Evolutionary conservation across 2,113 vertebrate genomes (phyloP).

Genomic region (Xyliphius kryptos): DNA sequence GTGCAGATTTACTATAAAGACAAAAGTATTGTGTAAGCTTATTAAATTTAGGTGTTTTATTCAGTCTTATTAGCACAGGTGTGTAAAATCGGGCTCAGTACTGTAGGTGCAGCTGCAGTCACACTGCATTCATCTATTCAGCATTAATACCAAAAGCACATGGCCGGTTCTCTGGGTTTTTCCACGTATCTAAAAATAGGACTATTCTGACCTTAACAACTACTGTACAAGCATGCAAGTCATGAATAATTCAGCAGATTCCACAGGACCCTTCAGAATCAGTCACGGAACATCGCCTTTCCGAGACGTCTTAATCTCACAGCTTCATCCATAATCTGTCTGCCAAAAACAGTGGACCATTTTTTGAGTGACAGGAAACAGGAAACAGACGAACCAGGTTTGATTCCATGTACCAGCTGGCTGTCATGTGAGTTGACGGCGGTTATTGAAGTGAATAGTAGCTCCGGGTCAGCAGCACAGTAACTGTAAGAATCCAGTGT

Average conservation of each 20-base stretch:
- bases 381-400: conserved; percentile 33
- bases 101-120: too few species aligned
- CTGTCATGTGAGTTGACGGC: conserved; percentile 51
- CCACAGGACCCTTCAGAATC: conserved; percentile 29
- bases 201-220: conserved; percentile 42
- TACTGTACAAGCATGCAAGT: conserved; percentile 31
- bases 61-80: too few species aligned
- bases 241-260: conserved; percentile 43
- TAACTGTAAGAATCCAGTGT: too few species aligned
- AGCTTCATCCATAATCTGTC: conserved; percentile 12
- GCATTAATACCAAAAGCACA: too few species aligned
- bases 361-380: not conserved
- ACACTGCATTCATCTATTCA: too few species aligned
- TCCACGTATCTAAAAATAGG: conserved; percentile 38
- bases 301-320: conserved; percentile 31
- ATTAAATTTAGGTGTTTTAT: too few species aligned
- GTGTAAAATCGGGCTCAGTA: too few species aligned
- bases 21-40: too few species aligned
- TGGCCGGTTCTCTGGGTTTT: not conserved
- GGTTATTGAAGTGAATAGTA: conserved; percentile 47
- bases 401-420: conserved; percentile 51
- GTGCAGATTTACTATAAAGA: too few species aligned
- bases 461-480: conserved; percentile 19
- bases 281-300: conserved; percentile 30
- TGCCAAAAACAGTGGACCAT: conserved; percentile 10